Evolutionary conservation across 2,888 invertebrate genomes (phyloP).

Genomic region (Papilio demoleus): DNA sequence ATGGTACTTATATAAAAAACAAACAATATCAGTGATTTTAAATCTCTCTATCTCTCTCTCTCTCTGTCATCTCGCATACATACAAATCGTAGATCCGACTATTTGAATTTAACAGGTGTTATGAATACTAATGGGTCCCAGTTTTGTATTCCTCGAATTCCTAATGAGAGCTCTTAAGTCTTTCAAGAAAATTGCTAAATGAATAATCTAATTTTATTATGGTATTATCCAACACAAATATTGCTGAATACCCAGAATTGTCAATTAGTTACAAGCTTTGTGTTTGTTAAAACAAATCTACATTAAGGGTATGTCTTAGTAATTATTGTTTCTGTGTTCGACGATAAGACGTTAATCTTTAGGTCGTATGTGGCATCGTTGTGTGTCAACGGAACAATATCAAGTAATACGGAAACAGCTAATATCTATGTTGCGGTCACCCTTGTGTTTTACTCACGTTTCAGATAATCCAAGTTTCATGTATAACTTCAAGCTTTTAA

Average conservation of each 20-base stretch:
- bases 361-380: conserved; percentile 30
- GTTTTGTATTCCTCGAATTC: neutral
- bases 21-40: too few species aligned
- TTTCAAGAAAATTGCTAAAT: neutral
- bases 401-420: conserved; percentile 65
- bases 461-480: conserved; percentile 44
- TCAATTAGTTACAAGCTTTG: neutral
- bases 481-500: conserved; percentile 33
- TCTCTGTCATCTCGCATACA: too few species aligned
- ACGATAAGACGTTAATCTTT: neutral
- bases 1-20: too few species aligned
- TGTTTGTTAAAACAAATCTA: neutral
- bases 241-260: neutral
- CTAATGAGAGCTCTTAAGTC: neutral
- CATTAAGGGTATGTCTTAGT: neutral
- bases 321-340: neutral
- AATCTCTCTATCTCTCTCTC: too few species aligned
- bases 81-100: too few species aligned
- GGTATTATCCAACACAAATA: neutral
- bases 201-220: neutral
- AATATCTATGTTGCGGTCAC: conserved; percentile 52
- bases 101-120: neutral
- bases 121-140: neutral
- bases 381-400: conserved; percentile 59
- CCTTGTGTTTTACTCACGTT: conserved; percentile 42